Base-by-base conservation (phyloP, 2,888 invertebrate species). In the Hypolimnas misippus region DNA sequence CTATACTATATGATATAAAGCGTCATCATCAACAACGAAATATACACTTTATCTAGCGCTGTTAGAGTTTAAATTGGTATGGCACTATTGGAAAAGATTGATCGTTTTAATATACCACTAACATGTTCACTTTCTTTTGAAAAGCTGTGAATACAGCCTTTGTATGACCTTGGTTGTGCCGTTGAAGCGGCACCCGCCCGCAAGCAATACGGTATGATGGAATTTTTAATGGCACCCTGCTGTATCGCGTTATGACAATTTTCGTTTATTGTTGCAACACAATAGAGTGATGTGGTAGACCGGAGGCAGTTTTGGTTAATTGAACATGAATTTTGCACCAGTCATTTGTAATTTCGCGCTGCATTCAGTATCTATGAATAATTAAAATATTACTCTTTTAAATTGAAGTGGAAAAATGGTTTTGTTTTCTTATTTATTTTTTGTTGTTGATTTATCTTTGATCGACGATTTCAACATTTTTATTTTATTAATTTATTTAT, bases 221-320 rank as follows among this genome's bases (percentile, higher is more conserved):
- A 89, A 89, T 89, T 89, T 89, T 86, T 86, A 87, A 89, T 89
- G 83, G 77, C 74, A 57, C 70, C 67, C 70, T 74, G 69, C 66
- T 79, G 81, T 82, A 78, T 73, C 68, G 68, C 71, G 77, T 77
- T 77, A 80, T 83, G 84, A 79, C 83, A 81, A 79, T 83, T 83
- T 84, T 81, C 79, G 74, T 76, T 77, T 78, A 83, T 82, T 79
- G 78, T 78, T 62, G 68, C 68, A 67, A 68, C 77, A 76, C 76
- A 78, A 76, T 74, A 57, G 58, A 67, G 62, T 19, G 73, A 29
- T 25, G 38, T 54, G 25, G 29, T 67, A 56, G 64, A 63, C 52
- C 44, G 56, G 65, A 55, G 52, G 63, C 58, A 52, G 65, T 63
- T 60, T 46, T 31, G 46, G 57, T 67, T 70, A 82, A 83, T 83